Evolutionary conservation across 2,797 vertebrate species (phyloP).

Genomic region (Rhincodon typus): DNA sequence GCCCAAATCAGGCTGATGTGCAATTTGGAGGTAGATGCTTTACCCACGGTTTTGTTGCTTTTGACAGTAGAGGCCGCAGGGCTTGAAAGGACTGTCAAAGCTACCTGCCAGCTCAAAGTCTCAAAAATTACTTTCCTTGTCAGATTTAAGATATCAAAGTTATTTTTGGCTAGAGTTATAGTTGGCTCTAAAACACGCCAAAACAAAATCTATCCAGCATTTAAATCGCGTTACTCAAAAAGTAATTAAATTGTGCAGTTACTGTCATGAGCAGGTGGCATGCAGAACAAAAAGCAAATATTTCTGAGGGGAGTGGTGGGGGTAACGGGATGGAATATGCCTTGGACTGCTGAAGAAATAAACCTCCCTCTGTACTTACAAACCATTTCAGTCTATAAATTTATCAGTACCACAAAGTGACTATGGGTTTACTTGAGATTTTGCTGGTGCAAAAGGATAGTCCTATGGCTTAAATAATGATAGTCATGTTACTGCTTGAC

Average conservation of each 20-base stretch:
- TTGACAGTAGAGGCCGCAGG: neutral
- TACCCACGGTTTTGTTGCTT: neutral
- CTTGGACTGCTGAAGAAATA: neutral
- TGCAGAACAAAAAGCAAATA: neutral
- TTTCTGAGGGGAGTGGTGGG: slow-evolving; percentile 1
- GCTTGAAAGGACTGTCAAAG: neutral
- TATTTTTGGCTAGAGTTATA: neutral
- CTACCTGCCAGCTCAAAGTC: neutral
- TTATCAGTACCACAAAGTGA: neutral
- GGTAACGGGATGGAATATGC: neutral
- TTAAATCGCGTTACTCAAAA: neutral
- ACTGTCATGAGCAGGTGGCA: neutral
- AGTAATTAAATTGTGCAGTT: neutral
- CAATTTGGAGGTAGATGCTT: neutral
- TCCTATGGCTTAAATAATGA: neutral
- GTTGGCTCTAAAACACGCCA: neutral
- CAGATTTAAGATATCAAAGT: neutral
- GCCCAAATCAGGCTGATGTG: neutral
- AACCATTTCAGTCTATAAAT: neutral
- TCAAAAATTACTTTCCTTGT: neutral
- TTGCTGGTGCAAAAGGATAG: neutral
- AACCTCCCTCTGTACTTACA: neutral
- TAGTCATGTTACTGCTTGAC: neutral
- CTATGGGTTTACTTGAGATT: neutral
- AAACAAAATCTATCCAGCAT: neutral